Evolutionary conservation across 2,113 vertebrate genomes (phyloP).

Genomic region (Lagenorhynchus albirostris): DNA sequence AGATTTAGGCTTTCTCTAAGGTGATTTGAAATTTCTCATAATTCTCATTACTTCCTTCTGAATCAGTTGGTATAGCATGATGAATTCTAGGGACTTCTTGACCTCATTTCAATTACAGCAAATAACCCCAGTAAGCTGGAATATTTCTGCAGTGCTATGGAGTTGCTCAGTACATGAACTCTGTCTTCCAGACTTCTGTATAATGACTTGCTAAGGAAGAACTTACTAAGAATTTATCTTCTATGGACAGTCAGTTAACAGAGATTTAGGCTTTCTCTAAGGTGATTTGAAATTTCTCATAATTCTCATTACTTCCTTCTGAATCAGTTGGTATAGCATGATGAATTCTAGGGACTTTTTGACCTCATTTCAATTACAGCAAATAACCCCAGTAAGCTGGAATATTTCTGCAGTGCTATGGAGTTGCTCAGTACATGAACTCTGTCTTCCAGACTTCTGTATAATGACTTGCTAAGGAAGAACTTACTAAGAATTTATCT

Average conservation of each 20-base stretch:
- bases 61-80: conserved; percentile 44
- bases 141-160: background rate
- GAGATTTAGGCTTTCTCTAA: background rate
- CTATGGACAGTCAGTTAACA: background rate
- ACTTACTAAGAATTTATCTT: conserved; percentile 43
- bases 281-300: background rate
- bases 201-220: conserved; percentile 35
- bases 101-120: conserved; percentile 48
- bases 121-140: conserved; percentile 49
- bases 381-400: conserved; percentile 50
- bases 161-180: conserved; percentile 9
- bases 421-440: conserved; percentile 9
- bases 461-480: conserved; percentile 29
- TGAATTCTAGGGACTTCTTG: conserved; percentile 48
- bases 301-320: background rate
- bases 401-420: background rate
- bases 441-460: conserved; percentile 17
- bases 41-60: background rate
- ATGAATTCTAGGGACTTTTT: conserved; percentile 49
- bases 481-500: conserved; percentile 46
- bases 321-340: conserved; percentile 38
- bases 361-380: conserved; percentile 46
- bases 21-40: background rate
- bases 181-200: conserved; percentile 13
- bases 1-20: background rate